Conservation (phyloP, 2,888 invertebrate species). For the Meteorus colon region DNA sequence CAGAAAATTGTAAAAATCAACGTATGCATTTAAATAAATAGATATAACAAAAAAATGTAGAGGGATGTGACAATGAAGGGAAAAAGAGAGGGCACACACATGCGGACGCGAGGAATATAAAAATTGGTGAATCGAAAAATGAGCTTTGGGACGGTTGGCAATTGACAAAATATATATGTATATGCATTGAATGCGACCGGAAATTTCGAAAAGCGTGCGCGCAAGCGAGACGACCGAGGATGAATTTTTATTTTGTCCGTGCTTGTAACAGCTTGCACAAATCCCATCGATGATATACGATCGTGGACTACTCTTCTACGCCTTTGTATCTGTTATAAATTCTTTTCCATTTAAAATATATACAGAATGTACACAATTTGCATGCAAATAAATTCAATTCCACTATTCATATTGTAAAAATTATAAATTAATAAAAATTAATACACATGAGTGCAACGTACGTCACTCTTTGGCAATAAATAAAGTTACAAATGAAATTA, state of each 20-base stretch:
- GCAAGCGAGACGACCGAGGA: slow-evolving; percentile 26
- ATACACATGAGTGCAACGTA: neutral
- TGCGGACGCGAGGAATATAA: neutral
- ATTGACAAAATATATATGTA: neutral
- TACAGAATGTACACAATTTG: neutral
- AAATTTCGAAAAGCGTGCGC: slow-evolving; percentile 27
- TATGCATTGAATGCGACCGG: neutral
- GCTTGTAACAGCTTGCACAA: slow-evolving; percentile 68
- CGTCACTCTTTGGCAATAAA: no score
- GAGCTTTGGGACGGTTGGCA: slow-evolving; percentile 15
- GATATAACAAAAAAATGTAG: slow-evolving; percentile 9
- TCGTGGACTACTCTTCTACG: slow-evolving; percentile 50
- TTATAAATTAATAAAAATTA: slow-evolving; percentile 31
- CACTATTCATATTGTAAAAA: slow-evolving; percentile 20
- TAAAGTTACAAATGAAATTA: no score
- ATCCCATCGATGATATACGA: slow-evolving; percentile 67
- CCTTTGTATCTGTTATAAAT: slow-evolving; percentile 16
- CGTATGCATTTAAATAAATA: neutral
- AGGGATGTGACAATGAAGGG: neutral
- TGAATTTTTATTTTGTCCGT: slow-evolving; percentile 62
- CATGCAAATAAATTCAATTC: slow-evolving; percentile 3
- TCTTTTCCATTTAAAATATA: slow-evolving; percentile 27
- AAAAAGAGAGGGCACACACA: slow-evolving; percentile 1
- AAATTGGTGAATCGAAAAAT: slow-evolving; percentile 32
- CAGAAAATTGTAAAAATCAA: neutral